phyloP scores from a whole-genome alignment of 2,888 invertebrate genomes.

The Loripinus fragilis region DNA sequence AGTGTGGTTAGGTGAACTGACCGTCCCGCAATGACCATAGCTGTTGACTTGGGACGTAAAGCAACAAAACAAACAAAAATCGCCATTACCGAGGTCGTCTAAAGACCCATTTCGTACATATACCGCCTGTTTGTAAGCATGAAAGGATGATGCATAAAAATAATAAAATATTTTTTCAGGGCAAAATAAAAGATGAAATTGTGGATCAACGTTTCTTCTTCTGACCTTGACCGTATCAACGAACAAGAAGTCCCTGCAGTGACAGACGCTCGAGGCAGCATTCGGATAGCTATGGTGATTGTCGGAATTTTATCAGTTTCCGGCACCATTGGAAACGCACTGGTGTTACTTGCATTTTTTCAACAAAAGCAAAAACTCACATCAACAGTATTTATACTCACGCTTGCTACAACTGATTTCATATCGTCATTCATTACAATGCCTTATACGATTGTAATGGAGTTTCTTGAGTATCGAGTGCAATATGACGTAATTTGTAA shows the following conservation, averaged over 20 bases:
- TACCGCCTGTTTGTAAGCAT: too few relatives aligned
- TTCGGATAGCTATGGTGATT: slow-evolving; percentile 66
- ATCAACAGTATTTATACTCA: slow-evolving; percentile 80
- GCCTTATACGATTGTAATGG: slow-evolving; percentile 78
- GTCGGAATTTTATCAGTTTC: slow-evolving; percentile 68
- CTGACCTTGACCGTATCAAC: slow-evolving; percentile 13
- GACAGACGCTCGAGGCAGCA: slow-evolving; percentile 32
- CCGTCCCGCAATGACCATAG: too few relatives aligned
- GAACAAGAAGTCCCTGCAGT: not conserved
- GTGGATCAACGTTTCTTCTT: too few relatives aligned
- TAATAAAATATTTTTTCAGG: too few relatives aligned
- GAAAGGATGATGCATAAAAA: too few relatives aligned
- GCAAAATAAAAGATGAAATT: too few relatives aligned
- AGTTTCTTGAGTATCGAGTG: slow-evolving; percentile 70
- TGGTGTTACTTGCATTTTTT: slow-evolving; percentile 76
- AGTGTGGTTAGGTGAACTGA: too few relatives aligned
- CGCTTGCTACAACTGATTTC: slow-evolving; percentile 79
- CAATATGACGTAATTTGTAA: slow-evolving; percentile 73
- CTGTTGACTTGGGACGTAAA: too few relatives aligned
- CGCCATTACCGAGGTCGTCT: too few relatives aligned
- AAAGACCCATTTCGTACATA: too few relatives aligned
- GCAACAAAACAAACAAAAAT: too few relatives aligned
- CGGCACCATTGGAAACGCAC: slow-evolving; percentile 74
- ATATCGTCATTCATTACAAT: slow-evolving; percentile 78
- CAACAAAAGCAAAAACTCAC: slow-evolving; percentile 72